Evolutionary conservation across 2,113 vertebrate species (phyloP).

Genomic region (Chloropsis hardwickii): DNA sequence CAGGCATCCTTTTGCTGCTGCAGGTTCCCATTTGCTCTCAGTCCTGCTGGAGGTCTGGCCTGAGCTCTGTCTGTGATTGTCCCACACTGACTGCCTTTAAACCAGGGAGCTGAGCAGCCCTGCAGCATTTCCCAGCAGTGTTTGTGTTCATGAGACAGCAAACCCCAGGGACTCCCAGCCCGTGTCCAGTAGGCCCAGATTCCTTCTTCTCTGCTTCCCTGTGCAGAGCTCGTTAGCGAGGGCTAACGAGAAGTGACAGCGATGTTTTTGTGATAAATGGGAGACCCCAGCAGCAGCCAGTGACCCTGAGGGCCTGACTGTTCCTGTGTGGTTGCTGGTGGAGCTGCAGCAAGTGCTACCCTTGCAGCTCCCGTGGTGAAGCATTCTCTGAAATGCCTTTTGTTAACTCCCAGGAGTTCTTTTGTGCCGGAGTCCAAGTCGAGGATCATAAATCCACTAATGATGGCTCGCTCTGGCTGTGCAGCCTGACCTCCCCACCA

Average conservation of each 20-base stretch:
- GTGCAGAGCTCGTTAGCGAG: not conserved
- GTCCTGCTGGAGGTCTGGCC: not conserved
- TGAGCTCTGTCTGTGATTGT: not conserved
- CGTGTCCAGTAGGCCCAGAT: not conserved
- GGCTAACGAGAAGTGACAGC: not conserved
- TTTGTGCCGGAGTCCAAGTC: not conserved
- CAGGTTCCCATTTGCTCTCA: not conserved
- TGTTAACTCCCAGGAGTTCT: not conserved
- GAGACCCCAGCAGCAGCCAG: not conserved
- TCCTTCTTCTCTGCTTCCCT: not conserved
- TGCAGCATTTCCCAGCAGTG: not conserved
- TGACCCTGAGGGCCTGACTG: not conserved
- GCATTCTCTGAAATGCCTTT: not conserved
- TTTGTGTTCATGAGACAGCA: not conserved
- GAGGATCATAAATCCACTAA: not conserved
- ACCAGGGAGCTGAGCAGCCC: not conserved
- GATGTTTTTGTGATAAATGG: not conserved
- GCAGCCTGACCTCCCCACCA: not conserved
- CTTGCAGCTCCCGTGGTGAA: not conserved
- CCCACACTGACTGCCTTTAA: not conserved
- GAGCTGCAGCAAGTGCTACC: not conserved
- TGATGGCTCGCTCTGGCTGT: not conserved
- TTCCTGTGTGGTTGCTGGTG: not conserved
- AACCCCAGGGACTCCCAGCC: not conserved
- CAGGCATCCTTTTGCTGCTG: not conserved